Conservation (phyloP, 2,113 vertebrate species). For the Scalopus aquaticus region DNA sequence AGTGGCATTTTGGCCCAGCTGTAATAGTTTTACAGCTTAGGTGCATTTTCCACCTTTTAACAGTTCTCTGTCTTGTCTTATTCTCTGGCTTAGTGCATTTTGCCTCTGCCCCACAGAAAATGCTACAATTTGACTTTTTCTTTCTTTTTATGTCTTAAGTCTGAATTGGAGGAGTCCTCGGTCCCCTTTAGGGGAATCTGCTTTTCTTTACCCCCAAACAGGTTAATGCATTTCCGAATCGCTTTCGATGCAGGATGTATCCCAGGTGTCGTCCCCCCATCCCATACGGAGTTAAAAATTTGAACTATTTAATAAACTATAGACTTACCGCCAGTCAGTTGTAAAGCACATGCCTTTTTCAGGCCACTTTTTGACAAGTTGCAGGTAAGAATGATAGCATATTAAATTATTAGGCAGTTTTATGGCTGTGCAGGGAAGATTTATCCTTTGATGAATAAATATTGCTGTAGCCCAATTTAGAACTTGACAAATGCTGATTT, state of each 20-base stretch:
- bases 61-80: not conserved
- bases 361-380: conserved; percentile 74
- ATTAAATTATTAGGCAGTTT: conserved; percentile 83
- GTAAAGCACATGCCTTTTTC: conserved; percentile 68
- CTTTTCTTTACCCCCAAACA: conserved; percentile 55
- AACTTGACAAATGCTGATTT: conserved; percentile 82
- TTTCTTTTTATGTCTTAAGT: conserved; percentile 42
- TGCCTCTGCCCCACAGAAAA: not conserved
- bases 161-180: conserved; percentile 8
- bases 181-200: conserved; percentile 53
- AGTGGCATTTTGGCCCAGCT: not conserved
- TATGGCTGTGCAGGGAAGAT: conserved; percentile 80
- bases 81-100: not conserved
- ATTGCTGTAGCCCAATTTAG: conserved; percentile 81
- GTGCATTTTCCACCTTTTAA: not conserved
- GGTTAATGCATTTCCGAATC: conserved; percentile 55
- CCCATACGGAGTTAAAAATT: conserved; percentile 49
- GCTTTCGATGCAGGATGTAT: conserved; percentile 38
- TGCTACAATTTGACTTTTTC: not conserved
- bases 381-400: conserved; percentile 76
- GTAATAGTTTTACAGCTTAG: not conserved
- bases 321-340: conserved; percentile 60
- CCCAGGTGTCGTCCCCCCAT: not conserved
- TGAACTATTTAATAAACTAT: conserved; percentile 68
- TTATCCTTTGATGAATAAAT: conserved; percentile 84